phyloP scores from a whole-genome alignment of 2,797 vertebrate species.

The Potorous gilbertii region DNA sequence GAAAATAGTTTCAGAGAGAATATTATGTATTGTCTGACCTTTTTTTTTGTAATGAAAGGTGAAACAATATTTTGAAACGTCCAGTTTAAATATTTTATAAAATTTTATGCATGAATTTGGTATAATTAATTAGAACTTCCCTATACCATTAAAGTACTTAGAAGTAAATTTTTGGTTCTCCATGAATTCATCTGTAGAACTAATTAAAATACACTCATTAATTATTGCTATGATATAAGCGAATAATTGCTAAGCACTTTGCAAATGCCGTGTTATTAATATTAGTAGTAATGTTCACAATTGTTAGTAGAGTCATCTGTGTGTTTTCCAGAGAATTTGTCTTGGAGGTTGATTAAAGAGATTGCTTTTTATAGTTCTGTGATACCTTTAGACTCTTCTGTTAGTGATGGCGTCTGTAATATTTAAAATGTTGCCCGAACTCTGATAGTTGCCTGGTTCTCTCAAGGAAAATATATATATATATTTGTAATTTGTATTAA shows the following conservation, averaged over 20 bases:
- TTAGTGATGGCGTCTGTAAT: slow-evolving; percentile 64
- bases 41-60: slow-evolving; percentile 31
- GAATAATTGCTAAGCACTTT: slow-evolving; percentile 58
- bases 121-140: slow-evolving; percentile 54
- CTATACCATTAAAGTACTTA: slow-evolving; percentile 52
- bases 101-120: slow-evolving; percentile 63
- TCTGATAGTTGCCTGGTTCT: slow-evolving; percentile 60
- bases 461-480: slow-evolving; percentile 51
- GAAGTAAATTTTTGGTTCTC: slow-evolving; percentile 61
- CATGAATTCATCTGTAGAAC: slow-evolving; percentile 48
- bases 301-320: slow-evolving; percentile 55
- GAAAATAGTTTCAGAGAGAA: not conserved
- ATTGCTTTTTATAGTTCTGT: slow-evolving; percentile 64
- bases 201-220: slow-evolving; percentile 59
- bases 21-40: not conserved
- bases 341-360: slow-evolving; percentile 65
- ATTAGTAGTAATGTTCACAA: slow-evolving; percentile 51
- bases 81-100: slow-evolving; percentile 69
- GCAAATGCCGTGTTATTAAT: slow-evolving; percentile 49
- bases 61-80: slow-evolving; percentile 34
- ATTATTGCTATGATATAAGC: slow-evolving; percentile 59
- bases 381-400: slow-evolving; percentile 54
- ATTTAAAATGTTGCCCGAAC: slow-evolving; percentile 49
- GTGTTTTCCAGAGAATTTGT: slow-evolving; percentile 74
- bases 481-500: slow-evolving; percentile 54